A percentile compares a stretch with the other conserved stretches of the same genome.
Evolutionary conservation across 2,113 vertebrate species (phyloP).

Genomic region (Barnardius zonarius): DNA sequence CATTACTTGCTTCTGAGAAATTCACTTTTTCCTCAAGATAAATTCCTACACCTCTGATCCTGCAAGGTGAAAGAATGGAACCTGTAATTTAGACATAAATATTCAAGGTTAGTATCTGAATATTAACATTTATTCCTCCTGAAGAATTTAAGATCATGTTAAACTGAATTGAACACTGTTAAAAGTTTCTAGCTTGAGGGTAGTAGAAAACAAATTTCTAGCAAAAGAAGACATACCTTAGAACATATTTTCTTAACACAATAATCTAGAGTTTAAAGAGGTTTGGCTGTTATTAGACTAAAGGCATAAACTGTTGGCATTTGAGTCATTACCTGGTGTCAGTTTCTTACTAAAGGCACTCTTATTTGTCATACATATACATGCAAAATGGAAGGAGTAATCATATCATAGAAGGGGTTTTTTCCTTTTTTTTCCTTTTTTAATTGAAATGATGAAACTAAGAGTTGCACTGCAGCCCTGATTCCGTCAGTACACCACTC

Average conservation of each 20-base stretch:
- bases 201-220: neutral
- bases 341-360: neutral
- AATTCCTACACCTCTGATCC: constrained; percentile 78
- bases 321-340: neutral
- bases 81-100: constrained; percentile 70
- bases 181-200: neutral
- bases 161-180: neutral
- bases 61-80: constrained; percentile 55
- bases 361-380: neutral
- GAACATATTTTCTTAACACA: neutral
- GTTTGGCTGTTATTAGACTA: neutral
- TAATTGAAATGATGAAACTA: neutral
- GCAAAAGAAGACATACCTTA: neutral
- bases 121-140: neutral
- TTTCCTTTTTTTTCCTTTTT: neutral
- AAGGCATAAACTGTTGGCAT: neutral
- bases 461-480: neutral
- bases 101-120: neutral
- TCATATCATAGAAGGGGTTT: neutral
- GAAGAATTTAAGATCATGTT: neutral
- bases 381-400: neutral
- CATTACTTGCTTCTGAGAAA: constrained; percentile 74
- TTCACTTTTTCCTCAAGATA: constrained; percentile 60
- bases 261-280: neutral
- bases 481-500: neutral